Conservation (phyloP, 2,113 vertebrate species). For the Nycticebus coucang region DNA sequence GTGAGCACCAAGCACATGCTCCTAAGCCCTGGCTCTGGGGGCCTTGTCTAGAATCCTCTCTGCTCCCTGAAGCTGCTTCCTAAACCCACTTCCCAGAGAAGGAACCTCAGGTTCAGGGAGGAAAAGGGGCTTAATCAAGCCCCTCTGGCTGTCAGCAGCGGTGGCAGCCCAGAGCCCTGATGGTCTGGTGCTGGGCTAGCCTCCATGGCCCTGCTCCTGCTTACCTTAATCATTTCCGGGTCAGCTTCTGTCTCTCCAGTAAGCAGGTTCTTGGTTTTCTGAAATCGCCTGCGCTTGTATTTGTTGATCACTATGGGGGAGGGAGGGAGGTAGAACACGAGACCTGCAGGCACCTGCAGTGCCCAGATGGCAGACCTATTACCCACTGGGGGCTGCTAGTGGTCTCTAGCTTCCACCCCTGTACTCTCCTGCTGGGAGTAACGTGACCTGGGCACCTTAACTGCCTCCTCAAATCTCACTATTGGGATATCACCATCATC, state of each 20-base stretch:
- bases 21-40: rapidly evolving
- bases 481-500: rapidly evolving
- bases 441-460: rapidly evolving
- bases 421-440: rapidly evolving
- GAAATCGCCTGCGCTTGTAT: conserved; percentile 93
- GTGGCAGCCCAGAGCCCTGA: too few relatives aligned
- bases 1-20: rapidly evolving
- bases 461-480: background rate
- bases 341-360: background rate
- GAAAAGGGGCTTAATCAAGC: rapidly evolving
- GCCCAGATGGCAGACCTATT: background rate
- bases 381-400: background rate
- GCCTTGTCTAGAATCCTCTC: rapidly evolving
- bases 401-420: background rate
- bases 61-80: background rate
- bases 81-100: background rate
- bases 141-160: too few relatives aligned
- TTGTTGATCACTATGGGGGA: conserved; percentile 93
- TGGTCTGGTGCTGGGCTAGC: background rate
- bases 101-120: background rate
- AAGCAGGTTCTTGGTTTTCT: conserved; percentile 96
- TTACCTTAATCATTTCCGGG: conserved; percentile 96
- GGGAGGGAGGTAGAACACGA: background rate
- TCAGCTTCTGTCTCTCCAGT: conserved; percentile 96
- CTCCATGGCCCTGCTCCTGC: rapidly evolving